These are phyloP conservation scores for Diarsia mendica DNA, from an alignment of 2,888 invertebrate genomes.

Conservation along the genomic window DNA sequence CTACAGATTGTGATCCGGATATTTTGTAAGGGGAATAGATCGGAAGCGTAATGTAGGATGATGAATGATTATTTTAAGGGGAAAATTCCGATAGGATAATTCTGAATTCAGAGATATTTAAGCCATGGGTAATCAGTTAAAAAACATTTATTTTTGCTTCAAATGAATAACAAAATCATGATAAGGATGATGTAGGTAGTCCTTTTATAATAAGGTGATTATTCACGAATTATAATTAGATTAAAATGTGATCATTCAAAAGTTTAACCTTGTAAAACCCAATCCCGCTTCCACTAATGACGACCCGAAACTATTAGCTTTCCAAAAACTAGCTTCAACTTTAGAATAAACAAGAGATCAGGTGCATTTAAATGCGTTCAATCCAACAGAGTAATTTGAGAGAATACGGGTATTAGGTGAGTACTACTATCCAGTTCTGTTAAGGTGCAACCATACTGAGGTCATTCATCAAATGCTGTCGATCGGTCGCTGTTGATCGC, in stretches of 20 bases:
- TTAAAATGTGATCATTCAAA: constrained; percentile 17
- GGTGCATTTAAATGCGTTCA: constrained; percentile 58
- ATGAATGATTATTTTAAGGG: constrained; percentile 15
- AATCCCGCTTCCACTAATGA: too few relatives aligned
- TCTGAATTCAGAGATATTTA: background rate
- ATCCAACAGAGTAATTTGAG: constrained; percentile 68
- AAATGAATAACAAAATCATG: background rate
- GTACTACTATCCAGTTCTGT: background rate
- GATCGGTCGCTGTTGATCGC: background rate
- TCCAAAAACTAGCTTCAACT: background rate
- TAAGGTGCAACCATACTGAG: background rate
- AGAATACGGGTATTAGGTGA: constrained; percentile 18
- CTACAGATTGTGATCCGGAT: constrained; percentile 46
- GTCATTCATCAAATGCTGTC: background rate
- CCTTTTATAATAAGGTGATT: background rate
- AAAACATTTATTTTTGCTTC: background rate
- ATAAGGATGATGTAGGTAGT: background rate
- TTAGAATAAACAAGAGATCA: constrained; percentile 45
- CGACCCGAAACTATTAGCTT: background rate
- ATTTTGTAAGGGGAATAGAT: constrained; percentile 14
- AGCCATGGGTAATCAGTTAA: background rate
- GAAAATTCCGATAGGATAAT: background rate
- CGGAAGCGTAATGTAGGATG: background rate
- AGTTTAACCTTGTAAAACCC: background rate
- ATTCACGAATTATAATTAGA: background rate